Evolutionary conservation across 1,140 invertebrate genomes (phyloP).

Genomic region (Tribolium madens): DNA sequence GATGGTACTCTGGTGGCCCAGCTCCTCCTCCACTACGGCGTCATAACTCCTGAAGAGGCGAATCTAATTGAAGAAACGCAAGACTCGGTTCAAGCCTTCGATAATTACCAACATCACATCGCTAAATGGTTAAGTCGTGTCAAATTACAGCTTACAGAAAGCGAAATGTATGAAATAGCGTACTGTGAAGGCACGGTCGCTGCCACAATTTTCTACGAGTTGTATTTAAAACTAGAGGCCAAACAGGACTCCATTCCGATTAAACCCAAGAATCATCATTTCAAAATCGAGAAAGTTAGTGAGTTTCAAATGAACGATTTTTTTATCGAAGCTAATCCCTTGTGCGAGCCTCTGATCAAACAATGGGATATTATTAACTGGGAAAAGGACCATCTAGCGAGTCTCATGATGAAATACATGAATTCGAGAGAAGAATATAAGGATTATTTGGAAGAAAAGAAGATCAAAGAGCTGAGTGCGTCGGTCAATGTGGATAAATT

Average conservation of each 20-base stretch:
- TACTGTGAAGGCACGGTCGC: conserved; percentile 67
- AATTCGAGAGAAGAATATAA: conserved; percentile 54
- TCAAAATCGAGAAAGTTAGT: conserved; percentile 14
- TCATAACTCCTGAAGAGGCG: conserved; percentile 65
- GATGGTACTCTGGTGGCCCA: conserved; percentile 66
- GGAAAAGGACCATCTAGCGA: conserved; percentile 68
- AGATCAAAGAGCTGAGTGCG: conserved; percentile 5
- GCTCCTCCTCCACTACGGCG: conserved; percentile 66
- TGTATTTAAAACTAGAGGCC: conserved; percentile 72
- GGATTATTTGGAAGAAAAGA: conserved; percentile 51
- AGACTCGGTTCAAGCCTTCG: conserved; percentile 65
- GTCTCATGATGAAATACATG: conserved; percentile 53
- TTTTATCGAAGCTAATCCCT: conserved; percentile 57
- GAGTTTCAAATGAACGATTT: neutral
- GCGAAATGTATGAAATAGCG: conserved; percentile 67
- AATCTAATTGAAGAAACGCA: conserved; percentile 61
- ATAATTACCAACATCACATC: conserved; percentile 68
- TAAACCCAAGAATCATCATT: conserved; percentile 53
- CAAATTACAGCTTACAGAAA: conserved; percentile 66
- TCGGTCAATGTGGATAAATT: neutral
- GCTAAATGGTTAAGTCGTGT: conserved; percentile 68
- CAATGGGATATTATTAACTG: conserved; percentile 69
- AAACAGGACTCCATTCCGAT: conserved; percentile 56
- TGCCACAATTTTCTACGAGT: conserved; percentile 71
- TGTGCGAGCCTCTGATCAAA: conserved; percentile 64